phyloP scores from a whole-genome alignment of 2,797 vertebrate species.

The Nasua narica region DNA sequence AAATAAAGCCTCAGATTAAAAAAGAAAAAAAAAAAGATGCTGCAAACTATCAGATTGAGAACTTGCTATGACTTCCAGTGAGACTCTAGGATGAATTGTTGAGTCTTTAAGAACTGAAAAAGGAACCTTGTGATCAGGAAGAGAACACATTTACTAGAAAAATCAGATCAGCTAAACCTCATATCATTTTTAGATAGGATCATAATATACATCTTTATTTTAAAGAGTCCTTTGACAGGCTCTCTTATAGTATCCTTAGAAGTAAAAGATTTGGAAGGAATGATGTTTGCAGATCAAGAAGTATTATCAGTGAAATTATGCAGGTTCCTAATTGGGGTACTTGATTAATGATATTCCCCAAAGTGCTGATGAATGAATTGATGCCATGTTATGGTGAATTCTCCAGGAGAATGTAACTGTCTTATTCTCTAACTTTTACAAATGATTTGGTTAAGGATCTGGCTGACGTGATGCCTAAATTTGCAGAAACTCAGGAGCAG shows the following conservation, averaged over 20 bases:
- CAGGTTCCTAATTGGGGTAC: slow-evolving; percentile 27
- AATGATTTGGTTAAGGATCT: background rate
- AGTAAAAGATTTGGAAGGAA: slow-evolving; percentile 17
- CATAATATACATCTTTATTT: background rate
- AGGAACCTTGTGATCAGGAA: background rate
- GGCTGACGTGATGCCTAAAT: background rate
- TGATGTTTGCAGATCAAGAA: slow-evolving; percentile 9
- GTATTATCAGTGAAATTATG: background rate
- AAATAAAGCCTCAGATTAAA: background rate
- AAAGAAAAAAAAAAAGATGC: background rate
- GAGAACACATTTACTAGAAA: background rate
- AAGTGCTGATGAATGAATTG: slow-evolving; percentile 47
- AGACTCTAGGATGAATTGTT: background rate
- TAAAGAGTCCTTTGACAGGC: background rate
- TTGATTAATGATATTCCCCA: slow-evolving; percentile 40
- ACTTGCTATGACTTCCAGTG: background rate
- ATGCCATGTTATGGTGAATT: background rate
- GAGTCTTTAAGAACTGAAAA: background rate
- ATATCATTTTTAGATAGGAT: background rate
- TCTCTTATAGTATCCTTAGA: background rate
- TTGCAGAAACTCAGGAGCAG: background rate
- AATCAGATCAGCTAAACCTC: background rate
- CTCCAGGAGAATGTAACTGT: background rate
- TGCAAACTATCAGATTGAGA: background rate
- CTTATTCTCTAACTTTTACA: background rate